Base-by-base conservation (phyloP, 2,797 vertebrate species). In the Hirundo rustica region DNA sequence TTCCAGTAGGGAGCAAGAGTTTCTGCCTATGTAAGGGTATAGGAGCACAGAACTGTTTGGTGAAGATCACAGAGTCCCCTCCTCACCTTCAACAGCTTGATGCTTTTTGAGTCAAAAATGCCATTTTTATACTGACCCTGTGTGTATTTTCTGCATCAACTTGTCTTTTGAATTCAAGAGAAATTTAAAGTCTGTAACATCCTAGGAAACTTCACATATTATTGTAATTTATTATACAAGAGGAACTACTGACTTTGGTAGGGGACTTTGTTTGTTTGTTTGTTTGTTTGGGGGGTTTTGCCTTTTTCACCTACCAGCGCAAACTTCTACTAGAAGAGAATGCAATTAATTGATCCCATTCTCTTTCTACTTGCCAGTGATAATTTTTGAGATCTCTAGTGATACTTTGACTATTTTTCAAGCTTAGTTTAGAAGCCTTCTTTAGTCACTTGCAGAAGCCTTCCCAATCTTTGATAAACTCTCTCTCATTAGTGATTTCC, bases 331-430 rank as follows among this genome's bases (percentile, higher is more conserved):
- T 47, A 13, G 26, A 73, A 58, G 13, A 87, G 3, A 72, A 45
- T 21, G 5, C 1, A 5, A 44, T 36, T 64, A 78, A 53, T 55
- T 51, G n/a, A 68, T 57, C 10, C 47, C 0, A 0, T 70, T 79
- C 44, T 44, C 44, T 64, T 91, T 66, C 40, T 78, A 14, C 30
- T 65, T 75, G 4, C 4, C 54, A 64, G 10, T 34, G 38, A 45
- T 45, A 48, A 34, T 61, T 68, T 85, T 61, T 78, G 50, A 85
- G 10, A 21, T 53, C 17, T 64, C 16, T 78, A n/a, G 42, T 57
- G 20, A 78, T 67, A 38, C 5, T 78, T 78, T 15, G 1, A 4
- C 14, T 87, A 47, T 25, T 81, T 85, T 78, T 44, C 58, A 81
- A 54, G 12, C 11, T 81, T 47, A 51, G 4, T 67, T 76, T 83